Conservation (phyloP, 2,888 invertebrate genomes). For the Unio pictorum region DNA sequence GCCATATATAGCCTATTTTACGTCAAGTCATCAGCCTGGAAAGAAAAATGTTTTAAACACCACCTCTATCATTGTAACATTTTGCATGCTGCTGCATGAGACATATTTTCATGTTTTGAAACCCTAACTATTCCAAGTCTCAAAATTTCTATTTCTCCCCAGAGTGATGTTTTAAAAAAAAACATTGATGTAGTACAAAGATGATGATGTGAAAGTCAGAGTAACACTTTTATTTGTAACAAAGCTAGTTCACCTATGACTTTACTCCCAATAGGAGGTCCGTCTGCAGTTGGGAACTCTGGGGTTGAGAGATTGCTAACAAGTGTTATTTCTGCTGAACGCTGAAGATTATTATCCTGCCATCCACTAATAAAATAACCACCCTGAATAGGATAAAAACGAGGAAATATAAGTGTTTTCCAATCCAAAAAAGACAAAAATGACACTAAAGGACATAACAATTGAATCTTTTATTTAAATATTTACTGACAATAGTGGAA, state of each 20-base stretch:
- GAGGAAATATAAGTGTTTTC: too few relatives aligned
- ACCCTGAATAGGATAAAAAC: constrained; percentile 26
- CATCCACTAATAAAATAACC: constrained; percentile 49
- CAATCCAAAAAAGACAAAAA: too few relatives aligned
- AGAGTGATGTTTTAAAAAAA: neutral
- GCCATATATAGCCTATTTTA: too few relatives aligned
- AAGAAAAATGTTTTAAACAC: too few relatives aligned
- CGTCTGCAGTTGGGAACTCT: constrained; percentile 20
- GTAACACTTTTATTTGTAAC: too few relatives aligned
- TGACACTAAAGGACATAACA: too few relatives aligned
- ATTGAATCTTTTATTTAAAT: too few relatives aligned
- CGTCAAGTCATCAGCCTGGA: too few relatives aligned
- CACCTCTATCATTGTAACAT: neutral
- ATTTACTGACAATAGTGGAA: too few relatives aligned
- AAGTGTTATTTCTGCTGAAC: constrained; percentile 34
- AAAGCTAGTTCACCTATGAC: constrained; percentile 40
- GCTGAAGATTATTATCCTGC: constrained; percentile 38
- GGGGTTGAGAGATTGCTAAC: constrained; percentile 34
- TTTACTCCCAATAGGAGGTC: constrained; percentile 43
- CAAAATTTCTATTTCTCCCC: too few relatives aligned
- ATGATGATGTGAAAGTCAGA: neutral
- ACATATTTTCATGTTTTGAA: neutral
- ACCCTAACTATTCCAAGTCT: too few relatives aligned
- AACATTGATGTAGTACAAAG: neutral
- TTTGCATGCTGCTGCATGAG: neutral